Evolutionary conservation across 2,113 vertebrate genomes (phyloP).

Genomic region (Emydura subglobosa): DNA sequence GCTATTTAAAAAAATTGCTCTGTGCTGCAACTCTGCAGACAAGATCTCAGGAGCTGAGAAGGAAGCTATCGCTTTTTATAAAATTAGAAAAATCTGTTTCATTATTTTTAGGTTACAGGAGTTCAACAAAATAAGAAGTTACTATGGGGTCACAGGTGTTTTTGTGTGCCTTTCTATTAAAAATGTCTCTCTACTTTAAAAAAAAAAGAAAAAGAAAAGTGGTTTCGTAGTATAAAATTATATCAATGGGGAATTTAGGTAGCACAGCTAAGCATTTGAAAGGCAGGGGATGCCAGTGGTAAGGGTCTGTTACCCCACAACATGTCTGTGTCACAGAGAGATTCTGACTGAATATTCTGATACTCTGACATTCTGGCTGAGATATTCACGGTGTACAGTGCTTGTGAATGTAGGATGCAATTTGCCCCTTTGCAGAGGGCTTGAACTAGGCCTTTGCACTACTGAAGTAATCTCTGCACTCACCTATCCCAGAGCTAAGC

Average conservation of each 20-base stretch:
- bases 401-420: background rate
- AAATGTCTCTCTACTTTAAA: background rate
- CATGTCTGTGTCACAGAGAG: background rate
- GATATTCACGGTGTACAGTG: background rate
- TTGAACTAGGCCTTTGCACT: fast-evolving
- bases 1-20: background rate
- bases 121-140: background rate
- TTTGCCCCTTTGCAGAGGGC: background rate
- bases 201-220: background rate
- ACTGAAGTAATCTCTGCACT: background rate
- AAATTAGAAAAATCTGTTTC: background rate
- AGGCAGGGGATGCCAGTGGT: background rate
- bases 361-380: background rate
- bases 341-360: background rate
- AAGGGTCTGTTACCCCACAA: background rate
- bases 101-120: background rate
- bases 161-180: background rate
- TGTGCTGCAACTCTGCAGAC: background rate
- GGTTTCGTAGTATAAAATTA: background rate
- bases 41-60: background rate
- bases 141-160: fast-evolving
- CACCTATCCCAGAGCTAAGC: background rate
- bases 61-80: background rate
- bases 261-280: background rate
- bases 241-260: background rate